Conservation (phyloP, 2,797 vertebrate species). For the Macroramphosus scolopax region DNA sequence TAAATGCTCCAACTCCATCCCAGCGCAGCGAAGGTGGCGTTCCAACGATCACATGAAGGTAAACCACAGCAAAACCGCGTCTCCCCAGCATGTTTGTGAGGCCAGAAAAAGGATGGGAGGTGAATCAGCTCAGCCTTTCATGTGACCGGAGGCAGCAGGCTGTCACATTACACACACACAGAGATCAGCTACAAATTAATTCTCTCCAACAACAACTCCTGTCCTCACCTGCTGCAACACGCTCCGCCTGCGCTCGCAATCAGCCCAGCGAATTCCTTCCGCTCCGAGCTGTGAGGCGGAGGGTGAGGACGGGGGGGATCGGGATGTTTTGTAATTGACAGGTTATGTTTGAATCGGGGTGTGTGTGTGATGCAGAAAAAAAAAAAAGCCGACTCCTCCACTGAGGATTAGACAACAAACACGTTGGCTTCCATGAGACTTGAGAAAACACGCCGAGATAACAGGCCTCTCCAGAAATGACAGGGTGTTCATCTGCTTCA, state of each 20-base stretch:
- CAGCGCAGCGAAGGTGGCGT: too few relatives aligned
- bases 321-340: conserved; percentile 64
- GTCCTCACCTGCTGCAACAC: conserved; percentile 72
- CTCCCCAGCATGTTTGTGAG: conserved; percentile 24
- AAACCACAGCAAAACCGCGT: neutral
- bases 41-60: too few relatives aligned
- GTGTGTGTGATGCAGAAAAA: too few relatives aligned
- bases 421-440: conserved; percentile 22
- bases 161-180: conserved; percentile 17
- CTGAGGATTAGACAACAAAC: conserved; percentile 38
- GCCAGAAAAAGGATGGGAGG: conserved; percentile 16
- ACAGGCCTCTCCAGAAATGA: conserved; percentile 38
- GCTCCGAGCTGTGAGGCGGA: conserved; percentile 40
- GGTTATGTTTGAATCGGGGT: too few relatives aligned
- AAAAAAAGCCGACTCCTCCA: neutral
- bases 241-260: conserved; percentile 62
- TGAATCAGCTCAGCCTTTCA: conserved; percentile 26
- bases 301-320: conserved; percentile 8
- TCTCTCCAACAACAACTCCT: conserved; percentile 62
- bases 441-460: conserved; percentile 53
- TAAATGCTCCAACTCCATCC: too few relatives aligned
- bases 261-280: conserved; percentile 72
- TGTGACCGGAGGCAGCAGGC: conserved; percentile 19
- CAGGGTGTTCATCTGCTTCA: conserved; percentile 28
- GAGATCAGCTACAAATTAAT: conserved; percentile 68